A percentile compares a stretch with the other conserved stretches of the same genome.
These are phyloP conservation scores for Margaritifera margaritifera DNA, from an alignment of 2,888 invertebrate species.

Conservation along the genomic window DNA sequence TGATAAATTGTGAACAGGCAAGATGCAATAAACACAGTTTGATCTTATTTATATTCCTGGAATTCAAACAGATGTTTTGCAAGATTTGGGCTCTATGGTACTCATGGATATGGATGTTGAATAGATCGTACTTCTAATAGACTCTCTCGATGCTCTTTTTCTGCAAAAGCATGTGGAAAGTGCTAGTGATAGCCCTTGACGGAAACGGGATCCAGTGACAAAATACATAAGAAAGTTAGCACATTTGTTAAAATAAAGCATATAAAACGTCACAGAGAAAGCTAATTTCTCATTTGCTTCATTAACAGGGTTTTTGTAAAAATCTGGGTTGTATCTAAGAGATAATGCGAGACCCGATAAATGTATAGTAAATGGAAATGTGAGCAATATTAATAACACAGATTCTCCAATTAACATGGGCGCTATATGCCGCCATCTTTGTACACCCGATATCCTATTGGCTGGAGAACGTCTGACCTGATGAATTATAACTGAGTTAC, in stretches of 20 bases:
- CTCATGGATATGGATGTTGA: too few relatives aligned
- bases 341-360: conserved; percentile 36
- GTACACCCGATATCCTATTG: conserved; percentile 18
- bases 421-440: conserved; percentile 44
- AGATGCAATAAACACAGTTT: too few relatives aligned
- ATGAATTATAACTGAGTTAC: conserved; percentile 50
- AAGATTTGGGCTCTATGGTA: too few relatives aligned
- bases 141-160: conserved; percentile 7
- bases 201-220: conserved; percentile 49
- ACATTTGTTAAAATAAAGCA: conserved; percentile 58
- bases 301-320: conserved; percentile 36
- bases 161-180: conserved; percentile 9
- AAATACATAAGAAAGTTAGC: conserved; percentile 57
- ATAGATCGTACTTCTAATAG: too few relatives aligned
- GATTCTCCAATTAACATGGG: conserved; percentile 58
- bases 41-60: too few relatives aligned
- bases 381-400: conserved; percentile 44
- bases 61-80: too few relatives aligned
- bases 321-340: conserved; percentile 30
- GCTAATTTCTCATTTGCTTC: conserved; percentile 37
- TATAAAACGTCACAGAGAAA: conserved; percentile 56
- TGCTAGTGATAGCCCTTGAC: conserved; percentile 35
- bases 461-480: conserved; percentile 41
- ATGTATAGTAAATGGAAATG: conserved; percentile 55
- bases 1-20: too few relatives aligned